phyloP scores from a whole-genome alignment of 2,113 vertebrate genomes.

The Phylloscopus trochilus region DNA sequence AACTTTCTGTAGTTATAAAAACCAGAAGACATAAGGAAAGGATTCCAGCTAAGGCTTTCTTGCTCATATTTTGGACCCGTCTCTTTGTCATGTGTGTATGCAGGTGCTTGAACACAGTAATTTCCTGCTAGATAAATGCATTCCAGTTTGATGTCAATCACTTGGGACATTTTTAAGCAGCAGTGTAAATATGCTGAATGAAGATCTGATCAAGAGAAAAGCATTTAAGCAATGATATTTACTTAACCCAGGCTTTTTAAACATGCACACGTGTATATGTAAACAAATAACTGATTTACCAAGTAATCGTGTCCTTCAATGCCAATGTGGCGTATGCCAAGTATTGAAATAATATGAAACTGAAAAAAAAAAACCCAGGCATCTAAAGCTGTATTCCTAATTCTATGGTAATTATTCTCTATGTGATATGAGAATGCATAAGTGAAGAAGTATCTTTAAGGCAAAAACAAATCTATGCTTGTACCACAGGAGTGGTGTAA shows the following conservation, averaged over 20 bases:
- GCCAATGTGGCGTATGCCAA: not conserved
- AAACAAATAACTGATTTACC: not conserved
- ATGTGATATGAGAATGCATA: not conserved
- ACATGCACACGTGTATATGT: not conserved
- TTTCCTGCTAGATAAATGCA: slow-evolving; percentile 11
- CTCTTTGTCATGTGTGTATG: not conserved
- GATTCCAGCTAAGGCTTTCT: not conserved
- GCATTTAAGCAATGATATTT: not conserved
- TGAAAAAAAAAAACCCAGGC: not conserved
- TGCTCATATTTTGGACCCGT: slow-evolving; percentile 3
- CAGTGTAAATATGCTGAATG: not conserved
- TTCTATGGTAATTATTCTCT: not conserved
- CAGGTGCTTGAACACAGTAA: slow-evolving; percentile 20
- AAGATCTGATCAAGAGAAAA: not conserved
- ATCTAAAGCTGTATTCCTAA: not conserved
- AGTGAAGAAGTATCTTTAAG: not conserved
- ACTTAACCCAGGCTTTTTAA: not conserved
- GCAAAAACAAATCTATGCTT: not conserved
- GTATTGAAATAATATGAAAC: not conserved
- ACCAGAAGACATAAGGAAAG: not conserved
- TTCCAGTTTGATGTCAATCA: not conserved
- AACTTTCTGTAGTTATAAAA: not conserved
- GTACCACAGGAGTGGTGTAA: not conserved
- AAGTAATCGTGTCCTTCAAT: not conserved
- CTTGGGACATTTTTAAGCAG: not conserved